Evolutionary conservation across 2,797 vertebrate genomes (phyloP).

Genomic region (Novumbra hubbsi): DNA sequence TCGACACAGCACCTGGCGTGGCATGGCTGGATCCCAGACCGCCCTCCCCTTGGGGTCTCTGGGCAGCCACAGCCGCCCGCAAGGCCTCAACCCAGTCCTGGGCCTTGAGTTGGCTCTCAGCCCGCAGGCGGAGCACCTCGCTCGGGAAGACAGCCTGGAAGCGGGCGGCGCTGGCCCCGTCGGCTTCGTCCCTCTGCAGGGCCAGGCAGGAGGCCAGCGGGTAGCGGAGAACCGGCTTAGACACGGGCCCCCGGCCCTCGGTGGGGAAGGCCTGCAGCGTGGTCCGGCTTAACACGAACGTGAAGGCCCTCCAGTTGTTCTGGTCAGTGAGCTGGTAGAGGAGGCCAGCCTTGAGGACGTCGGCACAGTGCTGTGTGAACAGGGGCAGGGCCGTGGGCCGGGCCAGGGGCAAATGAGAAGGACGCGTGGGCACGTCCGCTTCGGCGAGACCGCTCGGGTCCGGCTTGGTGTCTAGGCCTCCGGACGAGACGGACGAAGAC

Average conservation of each 20-base stretch:
- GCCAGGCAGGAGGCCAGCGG: constrained; percentile 81
- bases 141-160: constrained; percentile 89
- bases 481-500: constrained; percentile 46
- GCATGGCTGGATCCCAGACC: constrained; percentile 46
- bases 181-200: constrained; percentile 78
- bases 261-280: constrained; percentile 86
- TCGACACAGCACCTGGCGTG: constrained; percentile 57
- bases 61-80: constrained; percentile 71
- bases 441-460: constrained; percentile 36
- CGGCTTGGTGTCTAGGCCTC: constrained; percentile 52
- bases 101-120: constrained; percentile 81
- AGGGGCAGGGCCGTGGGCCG: constrained; percentile 77
- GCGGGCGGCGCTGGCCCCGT: constrained; percentile 71
- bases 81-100: constrained; percentile 91
- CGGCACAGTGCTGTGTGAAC: constrained; percentile 76
- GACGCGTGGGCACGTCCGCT: constrained; percentile 27
- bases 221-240: constrained; percentile 84
- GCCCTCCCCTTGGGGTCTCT: constrained; percentile 65
- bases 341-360: constrained; percentile 85
- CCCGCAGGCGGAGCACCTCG: constrained; percentile 83
- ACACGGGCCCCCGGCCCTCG: constrained; percentile 82
- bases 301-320: constrained; percentile 92
- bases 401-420: constrained; percentile 42
- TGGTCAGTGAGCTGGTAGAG: constrained; percentile 86
- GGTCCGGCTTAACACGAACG: constrained; percentile 86